phyloP scores from a whole-genome alignment of 35 echinoderm and acorn worm genomes.

The Stichopus chloronotus region DNA sequence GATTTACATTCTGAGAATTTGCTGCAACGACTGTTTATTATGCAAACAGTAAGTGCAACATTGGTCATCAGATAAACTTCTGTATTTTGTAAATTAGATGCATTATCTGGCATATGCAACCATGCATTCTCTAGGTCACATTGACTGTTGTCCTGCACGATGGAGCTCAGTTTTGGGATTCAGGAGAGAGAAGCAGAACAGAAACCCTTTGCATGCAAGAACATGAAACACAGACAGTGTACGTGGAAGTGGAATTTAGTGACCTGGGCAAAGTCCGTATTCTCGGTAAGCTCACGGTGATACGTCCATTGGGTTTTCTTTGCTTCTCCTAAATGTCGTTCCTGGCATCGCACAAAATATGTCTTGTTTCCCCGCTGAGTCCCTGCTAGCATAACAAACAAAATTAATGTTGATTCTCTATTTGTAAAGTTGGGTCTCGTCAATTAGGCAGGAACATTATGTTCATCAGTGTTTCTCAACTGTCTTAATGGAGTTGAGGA shows the following conservation, averaged over 20 bases:
- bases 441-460: too few species aligned
- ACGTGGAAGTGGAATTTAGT: slow-evolving; percentile 65
- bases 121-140: slow-evolving; percentile 56
- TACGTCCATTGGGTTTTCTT: not conserved
- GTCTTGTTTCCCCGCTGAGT: too few species aligned
- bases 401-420: too few species aligned
- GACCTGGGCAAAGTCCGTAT: slow-evolving; percentile 86
- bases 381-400: too few species aligned
- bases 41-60: too few species aligned
- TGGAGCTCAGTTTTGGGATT: slow-evolving; percentile 72
- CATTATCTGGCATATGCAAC: not conserved
- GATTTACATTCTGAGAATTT: too few species aligned
- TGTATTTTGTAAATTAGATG: too few species aligned
- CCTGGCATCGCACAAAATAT: not conserved
- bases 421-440: too few species aligned
- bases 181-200: slow-evolving; percentile 43
- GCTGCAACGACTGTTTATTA: too few species aligned
- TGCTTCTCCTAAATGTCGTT: not conserved
- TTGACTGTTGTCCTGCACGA: slow-evolving; percentile 67
- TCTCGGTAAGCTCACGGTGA: slow-evolving; percentile 57
- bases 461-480: too few species aligned
- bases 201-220: slow-evolving; percentile 79
- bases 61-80: too few species aligned
- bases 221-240: slow-evolving; percentile 59
- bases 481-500: too few species aligned